These are phyloP conservation scores for Tamandua tetradactyla DNA, from an alignment of 2,797 vertebrate genomes.

Conservation along the genomic window DNA sequence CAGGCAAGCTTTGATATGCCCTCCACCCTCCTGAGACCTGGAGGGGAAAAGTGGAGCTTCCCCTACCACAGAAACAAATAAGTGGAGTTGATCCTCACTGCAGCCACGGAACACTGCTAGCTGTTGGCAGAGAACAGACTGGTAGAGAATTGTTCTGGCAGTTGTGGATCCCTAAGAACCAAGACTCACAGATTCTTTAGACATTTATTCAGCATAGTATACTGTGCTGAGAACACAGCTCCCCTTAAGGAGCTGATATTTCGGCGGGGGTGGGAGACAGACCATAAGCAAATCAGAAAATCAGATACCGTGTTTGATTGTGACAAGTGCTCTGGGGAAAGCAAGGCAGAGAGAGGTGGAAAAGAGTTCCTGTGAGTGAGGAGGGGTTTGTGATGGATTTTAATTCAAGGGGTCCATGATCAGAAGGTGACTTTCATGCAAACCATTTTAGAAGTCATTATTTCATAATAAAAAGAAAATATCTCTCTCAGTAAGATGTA, in stretches of 20 bases:
- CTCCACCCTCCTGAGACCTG: background rate
- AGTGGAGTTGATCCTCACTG: background rate
- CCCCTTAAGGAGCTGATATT: background rate
- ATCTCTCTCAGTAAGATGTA: background rate
- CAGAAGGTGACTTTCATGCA: background rate
- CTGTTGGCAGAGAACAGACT: background rate
- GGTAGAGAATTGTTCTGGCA: background rate
- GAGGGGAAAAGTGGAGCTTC: background rate
- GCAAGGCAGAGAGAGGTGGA: background rate
- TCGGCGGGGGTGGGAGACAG: background rate
- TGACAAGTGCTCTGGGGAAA: background rate
- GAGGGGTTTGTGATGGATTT: background rate
- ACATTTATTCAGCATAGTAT: background rate
- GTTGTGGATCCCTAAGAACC: background rate
- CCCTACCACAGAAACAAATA: background rate
- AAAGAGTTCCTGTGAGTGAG: background rate
- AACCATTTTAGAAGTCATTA: background rate
- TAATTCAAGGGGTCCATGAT: background rate
- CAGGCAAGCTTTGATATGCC: background rate
- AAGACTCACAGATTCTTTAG: background rate
- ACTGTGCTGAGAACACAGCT: background rate
- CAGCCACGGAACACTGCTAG: background rate
- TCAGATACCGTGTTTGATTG: background rate
- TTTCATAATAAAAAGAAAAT: background rate
- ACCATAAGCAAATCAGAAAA: background rate